Percentiles rank a stretch among this genome's conserved stretches.
Conservation (phyloP, 2,797 vertebrate genomes). For the Falco naumanni region DNA sequence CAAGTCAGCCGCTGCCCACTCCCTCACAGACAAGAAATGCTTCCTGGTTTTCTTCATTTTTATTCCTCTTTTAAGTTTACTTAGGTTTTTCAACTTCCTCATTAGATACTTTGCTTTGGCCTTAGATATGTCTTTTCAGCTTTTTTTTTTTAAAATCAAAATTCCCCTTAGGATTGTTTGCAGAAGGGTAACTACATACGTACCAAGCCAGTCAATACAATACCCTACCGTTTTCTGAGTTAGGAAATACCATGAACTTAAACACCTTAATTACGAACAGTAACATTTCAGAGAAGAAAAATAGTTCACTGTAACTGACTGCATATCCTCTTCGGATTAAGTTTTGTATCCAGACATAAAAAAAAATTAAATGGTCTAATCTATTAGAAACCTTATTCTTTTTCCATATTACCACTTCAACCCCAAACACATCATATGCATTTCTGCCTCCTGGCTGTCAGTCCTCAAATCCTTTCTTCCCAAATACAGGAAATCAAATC, state of each 20-base stretch:
- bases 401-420: background rate
- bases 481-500: background rate
- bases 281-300: background rate
- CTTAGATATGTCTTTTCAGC: background rate
- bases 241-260: background rate
- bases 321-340: background rate
- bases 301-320: background rate
- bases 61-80: constrained; percentile 4
- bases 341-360: background rate
- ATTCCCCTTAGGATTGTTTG: background rate
- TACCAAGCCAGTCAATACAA: background rate
- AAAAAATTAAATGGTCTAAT: background rate
- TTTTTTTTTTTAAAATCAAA: background rate
- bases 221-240: background rate
- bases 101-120: background rate
- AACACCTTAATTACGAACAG: background rate
- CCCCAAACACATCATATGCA: background rate
- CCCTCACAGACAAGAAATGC: background rate
- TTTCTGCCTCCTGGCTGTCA: background rate
- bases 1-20: background rate
- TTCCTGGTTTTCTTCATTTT: constrained; percentile 38
- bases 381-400: background rate
- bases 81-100: background rate
- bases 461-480: background rate
- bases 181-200: background rate